A percentile compares a stretch with the other conserved stretches of the same genome.
phyloP scores from a whole-genome alignment of 2,797 vertebrate genomes.

The Furcifer pardalis region DNA sequence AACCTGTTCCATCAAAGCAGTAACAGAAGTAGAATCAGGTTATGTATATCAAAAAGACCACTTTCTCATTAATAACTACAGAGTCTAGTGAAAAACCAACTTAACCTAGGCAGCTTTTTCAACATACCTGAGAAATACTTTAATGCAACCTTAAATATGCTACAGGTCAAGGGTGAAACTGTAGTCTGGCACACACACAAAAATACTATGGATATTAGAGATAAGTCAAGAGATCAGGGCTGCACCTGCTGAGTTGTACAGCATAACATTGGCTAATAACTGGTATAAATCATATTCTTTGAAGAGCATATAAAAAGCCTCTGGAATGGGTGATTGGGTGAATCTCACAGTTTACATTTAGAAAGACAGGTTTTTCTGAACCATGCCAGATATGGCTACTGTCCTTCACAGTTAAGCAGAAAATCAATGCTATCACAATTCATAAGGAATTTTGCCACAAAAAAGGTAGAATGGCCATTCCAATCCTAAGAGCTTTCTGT shows the following conservation, averaged over 20 bases:
- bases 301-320: slow-evolving; percentile 78
- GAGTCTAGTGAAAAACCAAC: neutral
- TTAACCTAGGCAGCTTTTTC: neutral
- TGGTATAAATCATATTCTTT: slow-evolving; percentile 79
- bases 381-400: slow-evolving; percentile 14
- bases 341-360: slow-evolving; percentile 64
- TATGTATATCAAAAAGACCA: neutral
- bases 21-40: neutral
- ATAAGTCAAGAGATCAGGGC: slow-evolving; percentile 74
- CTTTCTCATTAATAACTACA: neutral
- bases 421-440: slow-evolving; percentile 9
- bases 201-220: slow-evolving; percentile 73
- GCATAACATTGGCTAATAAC: slow-evolving; percentile 75
- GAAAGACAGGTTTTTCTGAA: slow-evolving; percentile 47
- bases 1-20: neutral
- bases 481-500: neutral
- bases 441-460: slow-evolving; percentile 30
- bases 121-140: neutral
- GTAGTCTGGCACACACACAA: slow-evolving; percentile 67
- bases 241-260: slow-evolving; percentile 72
- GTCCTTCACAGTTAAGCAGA: slow-evolving; percentile 31
- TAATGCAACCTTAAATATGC: neutral
- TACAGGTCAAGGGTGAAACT: neutral
- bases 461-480: slow-evolving; percentile 22
- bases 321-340: slow-evolving; percentile 76